Base-by-base conservation (phyloP, 1,140 invertebrate species). In the Cepaea nemoralis region DNA sequence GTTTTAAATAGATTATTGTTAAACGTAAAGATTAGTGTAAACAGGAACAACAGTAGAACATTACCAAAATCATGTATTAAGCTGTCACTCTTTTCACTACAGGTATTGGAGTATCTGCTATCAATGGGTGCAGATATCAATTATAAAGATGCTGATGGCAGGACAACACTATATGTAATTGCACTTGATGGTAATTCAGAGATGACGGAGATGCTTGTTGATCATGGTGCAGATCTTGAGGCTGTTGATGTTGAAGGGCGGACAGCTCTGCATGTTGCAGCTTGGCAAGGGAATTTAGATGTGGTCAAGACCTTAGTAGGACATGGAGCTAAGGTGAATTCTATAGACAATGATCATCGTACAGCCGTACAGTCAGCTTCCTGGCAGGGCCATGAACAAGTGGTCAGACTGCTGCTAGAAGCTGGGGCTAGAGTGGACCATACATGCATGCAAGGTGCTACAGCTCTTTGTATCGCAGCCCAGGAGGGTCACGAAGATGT, bases 401-500 rank as follows among this genome's bases (percentile, higher is more conserved):
- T 97, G 50, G 96, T 98, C 63, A 93, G 95, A 74, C 92, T 97
- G 50, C 92, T 99, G 16, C 80, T 92, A 66, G 87, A 89, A 40
- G 85, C 85, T 33, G 89, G 88, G 14, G 97, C 97, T 0, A 92
- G 93, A 80, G 95, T 97, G 24, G 95, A 98, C 92, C 96, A 98
- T 88, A 95, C 96, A 14, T 98, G 97, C 89, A 97, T 97, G 90
- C 97, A 98, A 88, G 97, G 97, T 45, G 97, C 97, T 48, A 98
- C 97, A 70, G 96, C 97, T 50, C 92, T 99, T 80, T 92, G 98
- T 66, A 97, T 99, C 0, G 97, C 97, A 14, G 96, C 97, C 0
- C 98, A 98, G 87, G 97, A 98, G 91, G 97, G 97, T 0, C 97
- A 99, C 89, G 96, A 97, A 85, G 95, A 96, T 77, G 97, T 97